Evolutionary conservation across 2,113 vertebrate genomes (phyloP), one percentile per base, ranked within the genome.

Genomic region (Talpa occidentalis): DNA sequence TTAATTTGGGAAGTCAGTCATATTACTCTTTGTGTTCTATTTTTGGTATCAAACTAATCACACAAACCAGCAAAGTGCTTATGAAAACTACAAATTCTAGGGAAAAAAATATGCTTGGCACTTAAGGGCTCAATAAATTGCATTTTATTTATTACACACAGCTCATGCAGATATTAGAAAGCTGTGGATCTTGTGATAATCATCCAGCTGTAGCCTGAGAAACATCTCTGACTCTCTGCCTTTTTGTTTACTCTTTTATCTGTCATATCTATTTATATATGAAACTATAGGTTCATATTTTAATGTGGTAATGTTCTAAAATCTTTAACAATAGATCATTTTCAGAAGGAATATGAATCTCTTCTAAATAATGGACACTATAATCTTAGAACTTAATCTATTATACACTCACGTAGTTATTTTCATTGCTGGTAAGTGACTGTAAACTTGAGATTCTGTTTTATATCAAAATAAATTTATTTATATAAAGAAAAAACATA

Each of bases 401-500:
- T 60, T 76, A 66, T 72, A 37, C 49, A 24, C 28, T 19, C n/a
- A n/a, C n/a, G n/a, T n/a, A 44, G 44, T 74, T 73, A 77, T 66
- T 82, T 86, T 52, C 80, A 64, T 64, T 78, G 3, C 32, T 74
- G n/a, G 32, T 47, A 42, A 1, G 32, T 47, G 44, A 1, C 15
- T 30, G 26, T 62, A 70, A 62, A 83, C 19, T 83, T 85, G 5
- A 37, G 6, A 72, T 59, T 42, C 1, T 74, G 64, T 37, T 77
- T 24, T 44, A 35, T 64, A 30, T 35, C 26, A 64, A n/a, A 59
- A 4, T 52, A 0, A 7, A 59, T 77, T 86, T 44, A 60, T 42
- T 83, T 90, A 89, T 78, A 60, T 56, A 93, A 92, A 79, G 11
- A 2, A 90, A 87, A 90, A 67, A 6, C n/a, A 49, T 60, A 22